Base-by-base conservation (phyloP, 2,888 invertebrate genomes). In the Nemapogon koenigi region DNA sequence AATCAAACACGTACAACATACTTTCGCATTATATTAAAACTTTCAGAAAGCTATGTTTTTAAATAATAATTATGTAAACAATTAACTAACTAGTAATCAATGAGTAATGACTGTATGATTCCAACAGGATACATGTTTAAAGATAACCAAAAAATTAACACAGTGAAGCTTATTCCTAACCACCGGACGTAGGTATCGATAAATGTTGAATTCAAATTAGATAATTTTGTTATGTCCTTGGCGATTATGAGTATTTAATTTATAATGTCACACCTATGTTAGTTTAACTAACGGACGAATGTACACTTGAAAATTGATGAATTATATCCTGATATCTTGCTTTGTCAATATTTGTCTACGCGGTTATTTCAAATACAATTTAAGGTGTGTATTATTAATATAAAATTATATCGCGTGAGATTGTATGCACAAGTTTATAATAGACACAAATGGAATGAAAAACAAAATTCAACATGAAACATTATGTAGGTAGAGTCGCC, bases 61-160 rank as follows among this genome's bases (percentile, higher is more conserved):
- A n/a, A n/a, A n/a, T n/a, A n/a, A n/a, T n/a, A n/a, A n/a, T n/a
- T n/a, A n/a, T n/a, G 22, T 22, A 22, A 7, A 22, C 32, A 35
- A 42, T 35, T 18, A 43, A 40, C 44, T 55, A 51, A 53, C 43
- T 53, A n/a, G n/a, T n/a, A 55, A 57, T 44, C 41, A 55, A 48
- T 57, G 59, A 63, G 54, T 67, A 70, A 68, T 65, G 53, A 66
- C 50, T 60, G 57, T 62, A 55, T 58, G 55, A 52, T 38, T 8
- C 42, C 16, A 28, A 43, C 67, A 64, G 72, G 70, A 72, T 56
- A n/a, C n/a, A 59, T 49, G 46, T 30, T 19, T 17, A 30, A 32
- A 50, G 60, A 63, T 62, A 57, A 52, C 48, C 17, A 28, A 51
- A 46, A 52, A 52, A 53, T 55, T 55, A 59, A 56, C 50, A 46